Conservation (phyloP, 2,113 vertebrate genomes). For the Probosciger aterrimus region DNA sequence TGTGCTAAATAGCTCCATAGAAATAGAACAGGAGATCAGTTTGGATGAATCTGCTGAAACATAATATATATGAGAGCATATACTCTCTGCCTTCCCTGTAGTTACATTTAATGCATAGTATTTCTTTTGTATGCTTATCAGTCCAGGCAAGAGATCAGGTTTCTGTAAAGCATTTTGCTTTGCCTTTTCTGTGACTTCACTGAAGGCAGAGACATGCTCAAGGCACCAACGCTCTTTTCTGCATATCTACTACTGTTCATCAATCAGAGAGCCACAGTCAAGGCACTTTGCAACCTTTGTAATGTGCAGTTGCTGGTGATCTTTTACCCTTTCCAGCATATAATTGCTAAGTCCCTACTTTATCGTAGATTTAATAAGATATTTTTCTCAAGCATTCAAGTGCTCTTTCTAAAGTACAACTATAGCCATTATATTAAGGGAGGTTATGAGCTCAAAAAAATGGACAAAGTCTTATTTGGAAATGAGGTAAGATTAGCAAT, state of each 20-base stretch:
- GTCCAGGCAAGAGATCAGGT: background rate
- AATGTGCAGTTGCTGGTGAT: background rate
- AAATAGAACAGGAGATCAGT: background rate
- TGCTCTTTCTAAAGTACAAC: background rate
- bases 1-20: background rate
- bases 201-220: background rate
- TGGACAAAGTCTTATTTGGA: background rate
- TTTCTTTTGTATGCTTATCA: background rate
- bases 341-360: background rate
- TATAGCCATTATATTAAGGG: background rate
- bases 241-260: background rate
- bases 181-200: background rate
- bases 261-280: slow-evolving; percentile 3
- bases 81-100: background rate
- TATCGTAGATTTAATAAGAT: background rate
- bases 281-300: slow-evolving; percentile 4
- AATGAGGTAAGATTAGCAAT: slow-evolving; percentile 33
- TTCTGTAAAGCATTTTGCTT: slow-evolving; percentile 10
- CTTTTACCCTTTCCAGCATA: background rate
- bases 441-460: slow-evolving; percentile 28
- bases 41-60: background rate
- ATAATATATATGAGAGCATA: background rate
- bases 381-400: slow-evolving; percentile 16
- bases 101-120: background rate
- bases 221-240: background rate